phyloP scores from a whole-genome alignment of 2,113 vertebrate genomes.

The Hepsetus odoe region DNA sequence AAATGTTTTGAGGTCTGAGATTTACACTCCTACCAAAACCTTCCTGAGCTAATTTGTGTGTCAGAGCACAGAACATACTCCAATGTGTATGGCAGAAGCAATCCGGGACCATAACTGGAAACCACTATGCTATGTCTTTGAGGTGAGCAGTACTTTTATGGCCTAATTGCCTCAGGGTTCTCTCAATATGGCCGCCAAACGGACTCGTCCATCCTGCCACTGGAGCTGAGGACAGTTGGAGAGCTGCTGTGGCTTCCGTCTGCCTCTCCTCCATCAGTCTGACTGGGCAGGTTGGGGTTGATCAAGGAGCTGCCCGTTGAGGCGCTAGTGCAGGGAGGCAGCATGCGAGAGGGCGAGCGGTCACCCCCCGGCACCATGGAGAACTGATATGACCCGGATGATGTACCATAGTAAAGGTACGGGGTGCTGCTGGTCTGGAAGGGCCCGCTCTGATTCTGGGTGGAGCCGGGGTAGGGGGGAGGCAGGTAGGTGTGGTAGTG shows the following conservation, averaged over 20 bases:
- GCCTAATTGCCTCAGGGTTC: background rate
- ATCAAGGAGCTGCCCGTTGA: constrained; percentile 93
- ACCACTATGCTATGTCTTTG: background rate
- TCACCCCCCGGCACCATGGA: constrained; percentile 89
- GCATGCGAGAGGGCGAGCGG: constrained; percentile 87
- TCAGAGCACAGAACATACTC: background rate
- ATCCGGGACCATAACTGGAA: background rate
- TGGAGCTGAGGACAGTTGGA: constrained; percentile 89
- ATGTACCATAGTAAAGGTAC: constrained; percentile 94
- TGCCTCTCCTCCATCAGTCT: constrained; percentile 86
- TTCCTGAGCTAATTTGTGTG: background rate
- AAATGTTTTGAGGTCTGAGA: background rate
- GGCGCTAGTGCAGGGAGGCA: constrained; percentile 95
- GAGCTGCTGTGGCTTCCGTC: constrained; percentile 92
- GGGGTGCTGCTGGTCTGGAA: constrained; percentile 99
- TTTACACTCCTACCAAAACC: background rate
- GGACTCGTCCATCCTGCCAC: constrained; percentile 90
- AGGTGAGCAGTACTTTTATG: constrained; percentile 36
- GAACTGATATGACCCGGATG: constrained; percentile 89
- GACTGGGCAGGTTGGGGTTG: constrained; percentile 92
- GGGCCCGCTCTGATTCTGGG: constrained; percentile 98
- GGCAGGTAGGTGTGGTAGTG: constrained; percentile 99
- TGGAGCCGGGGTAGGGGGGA: constrained; percentile 96
- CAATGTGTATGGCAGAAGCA: background rate
- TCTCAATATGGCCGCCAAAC: constrained; percentile 88